These are phyloP conservation scores for Polypterus bichir DNA, from an alignment of 2,113 vertebrate genomes.

Conservation along the genomic window DNA sequence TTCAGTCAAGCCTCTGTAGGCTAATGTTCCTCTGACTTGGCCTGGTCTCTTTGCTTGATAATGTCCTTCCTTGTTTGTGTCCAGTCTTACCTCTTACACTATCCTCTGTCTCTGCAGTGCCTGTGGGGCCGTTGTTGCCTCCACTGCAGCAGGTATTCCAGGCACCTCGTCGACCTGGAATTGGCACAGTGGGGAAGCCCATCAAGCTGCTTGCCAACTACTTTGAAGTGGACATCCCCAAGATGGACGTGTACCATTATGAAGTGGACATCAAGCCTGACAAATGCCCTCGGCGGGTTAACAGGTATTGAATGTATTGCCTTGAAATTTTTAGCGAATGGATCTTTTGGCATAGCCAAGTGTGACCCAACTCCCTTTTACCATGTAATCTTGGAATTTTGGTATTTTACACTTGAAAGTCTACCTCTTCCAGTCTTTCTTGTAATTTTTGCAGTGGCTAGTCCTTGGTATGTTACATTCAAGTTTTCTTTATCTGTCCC, in stretches of 20 bases:
- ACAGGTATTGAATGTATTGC: constrained; percentile 69
- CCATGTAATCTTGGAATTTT: too few relatives aligned
- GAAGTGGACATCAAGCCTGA: constrained; percentile 98
- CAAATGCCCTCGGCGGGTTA: constrained; percentile 96
- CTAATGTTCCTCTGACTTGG: too few relatives aligned
- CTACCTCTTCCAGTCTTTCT: too few relatives aligned
- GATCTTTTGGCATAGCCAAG: too few relatives aligned
- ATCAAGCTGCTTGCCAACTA: constrained; percentile 98
- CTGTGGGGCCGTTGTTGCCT: constrained; percentile 81
- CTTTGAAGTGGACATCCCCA: constrained; percentile 98
- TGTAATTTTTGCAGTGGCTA: too few relatives aligned
- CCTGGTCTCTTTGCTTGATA: too few relatives aligned
- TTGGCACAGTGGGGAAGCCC: constrained; percentile 96
- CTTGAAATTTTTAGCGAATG: too few relatives aligned
- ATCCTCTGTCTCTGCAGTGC: constrained; percentile 38
- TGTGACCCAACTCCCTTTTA: too few relatives aligned
- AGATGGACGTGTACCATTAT: constrained; percentile 95
- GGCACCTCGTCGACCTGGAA: constrained; percentile 87
- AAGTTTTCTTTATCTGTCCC: constrained; percentile 3
- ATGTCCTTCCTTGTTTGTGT: too few relatives aligned
- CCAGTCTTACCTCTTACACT: neutral
- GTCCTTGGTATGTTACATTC: neutral
- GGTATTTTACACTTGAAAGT: too few relatives aligned
- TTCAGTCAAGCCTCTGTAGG: too few relatives aligned
- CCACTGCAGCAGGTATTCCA: constrained; percentile 98